phyloP scores from a whole-genome alignment of 2,888 invertebrate genomes.

The Eurytoma adleriae region DNA sequence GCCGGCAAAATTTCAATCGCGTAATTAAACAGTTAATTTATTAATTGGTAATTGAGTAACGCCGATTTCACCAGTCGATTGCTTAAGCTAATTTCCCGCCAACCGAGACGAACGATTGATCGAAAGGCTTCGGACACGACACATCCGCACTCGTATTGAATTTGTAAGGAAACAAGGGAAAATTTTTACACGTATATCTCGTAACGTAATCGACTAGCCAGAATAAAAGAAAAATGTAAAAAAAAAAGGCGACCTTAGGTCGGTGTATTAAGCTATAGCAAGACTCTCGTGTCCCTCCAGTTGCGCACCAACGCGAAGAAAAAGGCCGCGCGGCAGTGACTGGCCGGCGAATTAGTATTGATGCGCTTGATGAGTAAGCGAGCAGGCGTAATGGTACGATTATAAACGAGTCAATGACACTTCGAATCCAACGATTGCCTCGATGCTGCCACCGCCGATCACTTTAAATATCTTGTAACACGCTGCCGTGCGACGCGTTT shows the following conservation, averaged over 20 bases:
- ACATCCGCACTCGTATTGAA: no score
- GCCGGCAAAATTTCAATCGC: no score
- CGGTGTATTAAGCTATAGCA: neutral
- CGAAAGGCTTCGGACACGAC: no score
- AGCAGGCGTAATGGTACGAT: neutral
- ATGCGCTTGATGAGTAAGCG: neutral
- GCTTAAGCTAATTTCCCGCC: no score
- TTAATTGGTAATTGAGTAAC: no score
- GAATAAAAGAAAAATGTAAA: no score
- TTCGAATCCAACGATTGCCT: constrained; percentile 50
- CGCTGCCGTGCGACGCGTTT: constrained; percentile 44
- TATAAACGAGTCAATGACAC: constrained; percentile 19
- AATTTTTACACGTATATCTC: no score
- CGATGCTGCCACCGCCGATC: constrained; percentile 50
- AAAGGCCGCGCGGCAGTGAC: neutral
- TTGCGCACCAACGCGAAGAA: neutral
- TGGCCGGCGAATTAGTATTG: neutral
- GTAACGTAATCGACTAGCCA: neutral
- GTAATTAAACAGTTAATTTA: no score
- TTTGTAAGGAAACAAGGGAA: no score
- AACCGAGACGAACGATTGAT: no score
- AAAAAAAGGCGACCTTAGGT: neutral
- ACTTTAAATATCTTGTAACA: constrained; percentile 37
- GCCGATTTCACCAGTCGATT: no score
- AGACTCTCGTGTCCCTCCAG: constrained; percentile 8